Conservation (phyloP, 1,140 invertebrate genomes). For the Hermatobates lingyangjiaoensis region DNA sequence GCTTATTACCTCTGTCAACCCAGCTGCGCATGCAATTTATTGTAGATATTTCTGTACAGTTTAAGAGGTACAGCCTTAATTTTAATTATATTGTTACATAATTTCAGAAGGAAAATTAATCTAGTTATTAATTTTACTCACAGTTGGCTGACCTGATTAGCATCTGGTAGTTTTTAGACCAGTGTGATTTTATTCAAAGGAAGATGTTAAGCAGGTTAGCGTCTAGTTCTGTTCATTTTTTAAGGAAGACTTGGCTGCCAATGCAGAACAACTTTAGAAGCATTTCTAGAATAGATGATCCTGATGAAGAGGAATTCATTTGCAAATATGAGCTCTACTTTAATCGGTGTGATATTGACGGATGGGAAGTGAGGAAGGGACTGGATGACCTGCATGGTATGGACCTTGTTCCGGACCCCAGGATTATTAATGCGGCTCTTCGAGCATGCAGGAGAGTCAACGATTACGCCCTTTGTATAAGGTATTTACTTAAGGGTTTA, state of each 20-base stretch:
- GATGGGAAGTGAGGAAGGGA: slow-evolving; percentile 83
- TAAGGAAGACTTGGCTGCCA: background rate
- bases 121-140: too few species aligned
- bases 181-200: too few species aligned
- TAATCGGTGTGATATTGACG: slow-evolving; percentile 74
- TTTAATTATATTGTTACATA: too few species aligned
- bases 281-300: background rate
- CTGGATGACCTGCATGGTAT: slow-evolving; percentile 53
- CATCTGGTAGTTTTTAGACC: too few species aligned
- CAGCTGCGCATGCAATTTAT: too few species aligned
- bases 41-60: too few species aligned
- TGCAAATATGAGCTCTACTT: slow-evolving; percentile 64
- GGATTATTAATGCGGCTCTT: slow-evolving; percentile 66
- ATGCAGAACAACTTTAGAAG: background rate
- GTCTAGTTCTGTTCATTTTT: background rate
- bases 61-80: too few species aligned
- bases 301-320: slow-evolving; percentile 2
- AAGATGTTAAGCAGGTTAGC: too few species aligned
- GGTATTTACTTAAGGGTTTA: slow-evolving; percentile 51
- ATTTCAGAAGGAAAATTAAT: too few species aligned
- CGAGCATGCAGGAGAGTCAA: slow-evolving; percentile 85
- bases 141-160: too few species aligned
- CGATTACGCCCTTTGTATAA: slow-evolving; percentile 75
- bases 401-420: slow-evolving; percentile 88
- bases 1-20: too few species aligned